phyloP scores from a whole-genome alignment of 2,113 vertebrate genomes.

The Procavia capensis region DNA sequence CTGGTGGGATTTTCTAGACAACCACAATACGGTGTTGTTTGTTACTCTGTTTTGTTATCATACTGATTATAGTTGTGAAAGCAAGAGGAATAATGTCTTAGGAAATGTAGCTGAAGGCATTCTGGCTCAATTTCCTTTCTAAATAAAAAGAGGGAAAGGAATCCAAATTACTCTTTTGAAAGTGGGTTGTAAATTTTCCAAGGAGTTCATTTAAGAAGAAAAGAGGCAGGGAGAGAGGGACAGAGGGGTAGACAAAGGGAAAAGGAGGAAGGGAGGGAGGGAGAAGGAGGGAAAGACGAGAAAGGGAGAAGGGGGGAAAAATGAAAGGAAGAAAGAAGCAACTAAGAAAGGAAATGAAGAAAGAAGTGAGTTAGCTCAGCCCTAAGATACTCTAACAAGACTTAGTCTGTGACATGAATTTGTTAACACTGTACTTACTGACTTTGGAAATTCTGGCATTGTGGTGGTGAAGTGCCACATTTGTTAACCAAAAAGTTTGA shows the following conservation, averaged over 20 bases:
- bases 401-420: neutral
- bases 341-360: neutral
- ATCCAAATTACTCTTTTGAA: conserved; percentile 38
- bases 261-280: rapidly evolving
- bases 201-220: conserved; percentile 1
- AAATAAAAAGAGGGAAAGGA: conserved; percentile 6
- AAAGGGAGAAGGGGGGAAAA: no score
- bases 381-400: neutral
- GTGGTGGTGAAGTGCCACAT: no score
- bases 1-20: conserved; percentile 23
- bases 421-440: conserved; percentile 23
- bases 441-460: no score
- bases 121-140: conserved; percentile 10
- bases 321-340: neutral
- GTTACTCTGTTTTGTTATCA: neutral
- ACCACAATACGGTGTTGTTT: conserved; percentile 19
- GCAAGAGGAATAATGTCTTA: neutral
- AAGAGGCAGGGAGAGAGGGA: neutral
- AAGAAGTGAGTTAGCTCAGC: neutral
- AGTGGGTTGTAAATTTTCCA: neutral
- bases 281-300: neutral
- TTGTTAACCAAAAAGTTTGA: no score
- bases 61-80: neutral
- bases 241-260: no score
- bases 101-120: neutral